phyloP scores from a whole-genome alignment of 1,140 invertebrate genomes.

The Heliothis virescens region DNA sequence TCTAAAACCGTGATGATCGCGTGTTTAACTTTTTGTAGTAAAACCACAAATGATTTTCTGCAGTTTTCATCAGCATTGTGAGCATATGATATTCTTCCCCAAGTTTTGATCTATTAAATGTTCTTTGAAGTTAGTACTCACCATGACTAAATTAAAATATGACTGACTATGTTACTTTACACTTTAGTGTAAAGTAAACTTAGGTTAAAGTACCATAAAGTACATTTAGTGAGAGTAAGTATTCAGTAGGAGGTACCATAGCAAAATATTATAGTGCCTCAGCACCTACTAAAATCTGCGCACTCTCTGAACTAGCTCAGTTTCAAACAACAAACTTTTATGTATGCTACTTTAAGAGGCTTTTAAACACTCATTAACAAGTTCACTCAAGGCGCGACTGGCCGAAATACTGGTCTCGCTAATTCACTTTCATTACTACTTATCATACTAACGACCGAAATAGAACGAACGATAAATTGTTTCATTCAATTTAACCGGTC shows the following conservation, averaged over 20 bases:
- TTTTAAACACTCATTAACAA: conserved; percentile 24
- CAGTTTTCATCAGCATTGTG: too few relatives aligned
- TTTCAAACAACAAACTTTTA: conserved; percentile 2
- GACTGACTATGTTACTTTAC: too few relatives aligned
- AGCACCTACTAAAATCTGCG: not conserved
- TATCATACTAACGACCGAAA: conserved; percentile 49
- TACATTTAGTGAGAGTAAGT: too few relatives aligned
- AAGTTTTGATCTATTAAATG: too few relatives aligned
- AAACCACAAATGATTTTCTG: too few relatives aligned
- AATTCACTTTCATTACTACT: conserved; percentile 80
- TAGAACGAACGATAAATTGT: conserved; percentile 44
- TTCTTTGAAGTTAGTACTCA: too few relatives aligned
- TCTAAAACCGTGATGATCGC: too few relatives aligned
- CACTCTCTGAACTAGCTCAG: not conserved
- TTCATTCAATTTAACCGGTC: conserved; percentile 37
- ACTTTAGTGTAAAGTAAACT: not conserved
- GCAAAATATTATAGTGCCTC: not conserved
- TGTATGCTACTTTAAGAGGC: not conserved
- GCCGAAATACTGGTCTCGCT: conserved; percentile 58
- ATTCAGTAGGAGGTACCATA: not conserved
- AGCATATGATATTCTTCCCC: too few relatives aligned
- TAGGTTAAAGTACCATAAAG: too few relatives aligned
- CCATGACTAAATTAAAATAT: too few relatives aligned
- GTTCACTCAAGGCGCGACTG: conserved; percentile 38
- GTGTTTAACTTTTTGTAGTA: too few relatives aligned